phyloP scores from a whole-genome alignment of 2,888 invertebrate species.

The Oxyteleia sp. region DNA sequence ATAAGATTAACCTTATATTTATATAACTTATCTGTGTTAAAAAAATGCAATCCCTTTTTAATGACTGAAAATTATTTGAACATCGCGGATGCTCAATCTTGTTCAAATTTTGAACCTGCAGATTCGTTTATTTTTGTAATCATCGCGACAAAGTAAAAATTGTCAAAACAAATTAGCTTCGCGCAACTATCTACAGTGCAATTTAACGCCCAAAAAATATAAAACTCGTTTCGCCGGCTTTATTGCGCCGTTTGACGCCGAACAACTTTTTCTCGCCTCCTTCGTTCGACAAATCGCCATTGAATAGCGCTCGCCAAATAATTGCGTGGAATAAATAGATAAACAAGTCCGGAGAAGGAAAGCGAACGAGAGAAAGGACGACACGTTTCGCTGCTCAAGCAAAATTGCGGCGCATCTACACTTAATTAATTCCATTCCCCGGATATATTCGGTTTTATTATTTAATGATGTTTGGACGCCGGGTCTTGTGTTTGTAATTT shows the following conservation, averaged over 20 bases:
- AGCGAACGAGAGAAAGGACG: slow-evolving; percentile 7
- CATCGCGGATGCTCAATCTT: too few relatives aligned
- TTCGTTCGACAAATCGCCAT: slow-evolving; percentile 38
- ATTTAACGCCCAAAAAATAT: neutral
- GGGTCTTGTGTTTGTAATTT: slow-evolving; percentile 33
- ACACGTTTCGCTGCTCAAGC: slow-evolving; percentile 12
- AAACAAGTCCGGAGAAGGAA: slow-evolving; percentile 43
- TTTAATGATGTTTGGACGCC: slow-evolving; percentile 40
- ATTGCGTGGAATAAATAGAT: slow-evolving; percentile 58
- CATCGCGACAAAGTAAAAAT: too few relatives aligned
- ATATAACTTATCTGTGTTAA: too few relatives aligned
- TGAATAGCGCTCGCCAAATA: slow-evolving; percentile 50
- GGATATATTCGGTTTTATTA: slow-evolving; percentile 44
- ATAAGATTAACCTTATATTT: too few relatives aligned
- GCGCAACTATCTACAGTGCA: neutral
- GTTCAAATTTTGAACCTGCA: too few relatives aligned
- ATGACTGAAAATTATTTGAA: too few relatives aligned
- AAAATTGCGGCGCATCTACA: slow-evolving; percentile 57
- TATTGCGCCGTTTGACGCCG: slow-evolving; percentile 38
- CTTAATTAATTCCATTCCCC: slow-evolving; percentile 57
- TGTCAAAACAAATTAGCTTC: too few relatives aligned
- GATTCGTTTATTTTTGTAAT: too few relatives aligned
- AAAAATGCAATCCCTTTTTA: too few relatives aligned
- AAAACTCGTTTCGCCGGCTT: slow-evolving; percentile 2
- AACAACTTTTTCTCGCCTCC: slow-evolving; percentile 45